A percentile compares a stretch with the other conserved stretches of the same genome.
Conservation (phyloP, 2,113 vertebrate species). For the Coreoperca whiteheadi region DNA sequence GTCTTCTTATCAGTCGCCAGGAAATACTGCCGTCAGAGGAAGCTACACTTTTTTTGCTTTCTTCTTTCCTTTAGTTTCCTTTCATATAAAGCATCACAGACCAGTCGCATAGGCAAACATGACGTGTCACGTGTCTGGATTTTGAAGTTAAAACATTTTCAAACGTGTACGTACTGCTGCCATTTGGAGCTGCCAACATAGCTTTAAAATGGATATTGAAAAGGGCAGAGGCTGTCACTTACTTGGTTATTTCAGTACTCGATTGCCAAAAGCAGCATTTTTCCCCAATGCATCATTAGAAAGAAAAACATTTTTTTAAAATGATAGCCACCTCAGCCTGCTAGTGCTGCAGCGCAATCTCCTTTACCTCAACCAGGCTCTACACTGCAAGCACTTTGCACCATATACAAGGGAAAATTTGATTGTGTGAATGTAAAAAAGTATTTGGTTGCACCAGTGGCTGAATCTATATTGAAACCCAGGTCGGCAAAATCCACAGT, state of each 20-base stretch:
- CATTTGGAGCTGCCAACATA: conserved; percentile 1
- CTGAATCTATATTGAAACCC: not conserved
- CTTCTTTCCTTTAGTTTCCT: not conserved
- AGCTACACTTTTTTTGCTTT: not conserved
- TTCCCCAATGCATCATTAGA: not conserved
- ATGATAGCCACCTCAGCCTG: not conserved
- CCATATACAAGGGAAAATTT: not conserved
- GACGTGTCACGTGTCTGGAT: conserved; percentile 6
- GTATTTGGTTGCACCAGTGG: not conserved
- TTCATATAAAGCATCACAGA: conserved; percentile 33
- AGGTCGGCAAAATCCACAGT: not conserved
- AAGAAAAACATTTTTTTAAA: not conserved
- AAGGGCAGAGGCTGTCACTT: conserved; percentile 14
- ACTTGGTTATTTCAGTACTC: not conserved
- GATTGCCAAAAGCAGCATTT: conserved; percentile 1
- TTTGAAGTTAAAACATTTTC: not conserved
- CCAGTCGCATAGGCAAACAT: not conserved
- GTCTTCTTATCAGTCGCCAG: not conserved
- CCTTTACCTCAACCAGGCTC: not conserved
- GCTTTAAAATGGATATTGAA: not conserved
- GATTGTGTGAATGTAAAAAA: not conserved
- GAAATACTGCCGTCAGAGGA: not conserved
- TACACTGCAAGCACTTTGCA: not conserved
- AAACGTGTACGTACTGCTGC: not conserved
- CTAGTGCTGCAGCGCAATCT: not conserved